phyloP scores from a whole-genome alignment of 2,113 vertebrate genomes.

The Gallinago paraguaiae region DNA sequence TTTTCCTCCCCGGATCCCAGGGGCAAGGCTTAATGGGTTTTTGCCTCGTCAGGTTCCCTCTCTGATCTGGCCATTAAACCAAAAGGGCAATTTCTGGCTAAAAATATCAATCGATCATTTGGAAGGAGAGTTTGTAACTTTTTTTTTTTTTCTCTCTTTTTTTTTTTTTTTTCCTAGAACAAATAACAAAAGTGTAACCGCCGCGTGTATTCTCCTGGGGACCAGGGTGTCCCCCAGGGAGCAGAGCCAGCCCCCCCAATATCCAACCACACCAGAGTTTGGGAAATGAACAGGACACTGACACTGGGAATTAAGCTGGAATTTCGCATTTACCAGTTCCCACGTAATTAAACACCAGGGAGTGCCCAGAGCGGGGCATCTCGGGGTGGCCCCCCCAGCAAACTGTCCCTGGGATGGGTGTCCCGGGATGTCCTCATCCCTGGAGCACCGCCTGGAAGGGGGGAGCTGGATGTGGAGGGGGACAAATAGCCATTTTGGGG shows the following conservation, averaged over 20 bases:
- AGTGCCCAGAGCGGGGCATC: background rate
- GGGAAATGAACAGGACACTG: rapidly evolving
- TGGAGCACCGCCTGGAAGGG: rapidly evolving
- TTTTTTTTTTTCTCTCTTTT: background rate
- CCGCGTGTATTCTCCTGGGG: background rate
- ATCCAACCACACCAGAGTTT: rapidly evolving
- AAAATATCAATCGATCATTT: background rate
- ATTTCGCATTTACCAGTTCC: background rate
- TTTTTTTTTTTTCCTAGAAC: rapidly evolving
- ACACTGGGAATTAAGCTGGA: background rate
- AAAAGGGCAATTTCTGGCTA: background rate
- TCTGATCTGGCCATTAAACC: background rate
- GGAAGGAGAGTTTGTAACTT: background rate
- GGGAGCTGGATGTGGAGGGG: background rate
- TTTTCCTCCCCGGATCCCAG: background rate
- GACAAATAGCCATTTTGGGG: background rate
- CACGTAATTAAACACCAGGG: background rate
- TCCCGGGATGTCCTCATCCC: rapidly evolving
- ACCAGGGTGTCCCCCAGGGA: rapidly evolving
- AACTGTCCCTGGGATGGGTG: background rate
- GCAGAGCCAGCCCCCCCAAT: background rate
- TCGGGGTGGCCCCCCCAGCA: background rate
- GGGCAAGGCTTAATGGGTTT: background rate
- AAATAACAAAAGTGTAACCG: rapidly evolving
- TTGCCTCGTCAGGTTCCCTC: constrained; percentile 7